Conservation (phyloP, 2,113 vertebrate genomes). For the western clawed frog (Xenopus tropicalis) region UCB_Xtro_10.0 CM004443.2:156901501-156902000, state of each 20-base stretch:
- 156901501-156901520: too few species aligned
- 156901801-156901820: too few species aligned
- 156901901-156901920: too few species aligned
- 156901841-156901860: too few species aligned
- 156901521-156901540: not conserved
- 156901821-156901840: too few species aligned
- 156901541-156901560: slow-evolving; percentile 16
- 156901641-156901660: slow-evolving; percentile 11
- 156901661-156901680: slow-evolving; percentile 1
- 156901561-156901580: slow-evolving; percentile 10
- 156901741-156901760: slow-evolving; percentile 9
- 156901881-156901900: too few species aligned
- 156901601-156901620: slow-evolving; percentile 1
- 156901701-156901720: not conserved
- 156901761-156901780: slow-evolving; percentile 1
- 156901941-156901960: too few species aligned
- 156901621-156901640: not conserved
- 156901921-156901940: too few species aligned
- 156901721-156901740: slow-evolving; percentile 11
- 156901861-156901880: too few species aligned
- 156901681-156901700: slow-evolving; percentile 3
- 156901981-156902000: too few species aligned
- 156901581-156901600: not conserved
- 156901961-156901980: too few species aligned
- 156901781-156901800: not conserved